Base-by-base conservation (phyloP, 2,797 vertebrate species). In the Phoeniculus purpureus region DNA sequence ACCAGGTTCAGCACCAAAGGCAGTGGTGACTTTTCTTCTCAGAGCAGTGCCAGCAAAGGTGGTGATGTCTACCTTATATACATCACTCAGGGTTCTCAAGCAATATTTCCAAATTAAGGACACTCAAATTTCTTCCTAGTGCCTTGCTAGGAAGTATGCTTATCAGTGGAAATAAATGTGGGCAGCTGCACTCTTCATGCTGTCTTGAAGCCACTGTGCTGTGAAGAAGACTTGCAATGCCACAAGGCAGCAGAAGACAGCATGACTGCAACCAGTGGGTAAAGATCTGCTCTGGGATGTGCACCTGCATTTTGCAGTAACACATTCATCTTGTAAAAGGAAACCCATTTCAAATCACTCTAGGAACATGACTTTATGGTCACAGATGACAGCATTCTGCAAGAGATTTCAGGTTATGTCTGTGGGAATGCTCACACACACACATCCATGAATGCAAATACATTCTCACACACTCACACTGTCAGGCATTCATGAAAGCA, bases 401-500 rank as follows among this genome's bases (percentile, higher is more conserved):
- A 68, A 54, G 31, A 76, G 60, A 61, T 65, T 68, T 80, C 26
- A 58, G 68, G 43, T 54, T 77, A 10, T 13, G 27, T 51, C 52
- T 76, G 26, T 43, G 68, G 37, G 18, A 26, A 52, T 0, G 1
- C 0, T 9, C 13, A 8, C 27, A 29, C 19, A 31, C 7, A 37
- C 20, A 67, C 21, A 76, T 43, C 16, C 55, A 72, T 37, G 27
- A 12, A 12, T 6, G 29, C 10, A 58, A 48, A 62, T 40, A 40
- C 34, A 12, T 43, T 10, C 22, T 16, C 31, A 21, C 7, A 34
- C 2, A 9, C 3, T 14, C 19, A 55, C 1, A 15, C 40, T 59
- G 15, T 5, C 26, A 59, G 83, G 37, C 27, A 60, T 81, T 17
- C 1, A 3, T 22, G 52, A 72, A 60, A 91, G 14, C 11, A 34